These are phyloP conservation scores for Varecia variegata DNA, from an alignment of 2,797 vertebrate species.

Conservation along the genomic window DNA sequence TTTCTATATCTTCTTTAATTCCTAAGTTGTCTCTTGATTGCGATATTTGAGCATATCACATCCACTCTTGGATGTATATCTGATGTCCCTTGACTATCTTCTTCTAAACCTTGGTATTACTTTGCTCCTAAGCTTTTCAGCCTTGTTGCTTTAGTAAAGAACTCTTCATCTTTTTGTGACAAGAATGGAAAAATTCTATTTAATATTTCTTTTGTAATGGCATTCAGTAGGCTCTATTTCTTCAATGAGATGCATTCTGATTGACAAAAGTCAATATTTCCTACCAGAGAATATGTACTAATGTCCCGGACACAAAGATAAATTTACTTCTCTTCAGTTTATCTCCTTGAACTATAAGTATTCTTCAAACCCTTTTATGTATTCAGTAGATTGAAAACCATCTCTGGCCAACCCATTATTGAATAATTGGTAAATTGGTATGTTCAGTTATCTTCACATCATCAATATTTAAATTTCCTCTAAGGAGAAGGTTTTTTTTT, in stretches of 20 bases:
- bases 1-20: not conserved
- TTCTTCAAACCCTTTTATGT: not conserved
- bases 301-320: not conserved
- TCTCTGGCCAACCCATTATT: not conserved
- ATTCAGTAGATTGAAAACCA: not conserved
- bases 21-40: not conserved
- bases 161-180: not conserved
- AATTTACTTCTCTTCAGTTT: not conserved
- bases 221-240: not conserved
- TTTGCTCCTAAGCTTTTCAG: not conserved
- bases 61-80: rapidly evolving
- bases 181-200: not conserved
- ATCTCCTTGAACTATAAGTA: not conserved
- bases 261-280: not conserved
- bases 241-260: not conserved
- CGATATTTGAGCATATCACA: not conserved
- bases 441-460: not conserved
- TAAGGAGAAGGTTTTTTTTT: not conserved
- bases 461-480: not conserved
- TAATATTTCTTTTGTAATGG: not conserved
- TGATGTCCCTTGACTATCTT: not conserved
- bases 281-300: not conserved
- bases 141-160: not conserved
- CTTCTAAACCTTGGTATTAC: not conserved
- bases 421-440: not conserved